A percentile compares a stretch with the other conserved stretches of the same genome.
These are phyloP conservation scores for Orthonychiurus folsomi DNA, from an alignment of 2,888 invertebrate species.

Conservation along the genomic window DNA sequence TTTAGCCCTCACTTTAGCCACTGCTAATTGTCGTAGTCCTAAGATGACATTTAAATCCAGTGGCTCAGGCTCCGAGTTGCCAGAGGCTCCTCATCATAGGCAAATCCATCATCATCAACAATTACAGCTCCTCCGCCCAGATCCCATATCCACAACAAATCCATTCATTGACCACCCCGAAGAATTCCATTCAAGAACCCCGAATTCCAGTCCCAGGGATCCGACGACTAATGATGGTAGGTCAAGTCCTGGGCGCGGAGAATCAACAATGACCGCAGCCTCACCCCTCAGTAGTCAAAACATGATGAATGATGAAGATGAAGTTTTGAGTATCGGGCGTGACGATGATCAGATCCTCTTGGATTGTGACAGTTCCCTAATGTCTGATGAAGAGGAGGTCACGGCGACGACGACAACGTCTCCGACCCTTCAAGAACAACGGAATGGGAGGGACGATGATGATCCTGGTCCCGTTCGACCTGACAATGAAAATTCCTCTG, in stretches of 20 bases:
- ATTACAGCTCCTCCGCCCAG: not conserved
- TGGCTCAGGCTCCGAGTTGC: no score
- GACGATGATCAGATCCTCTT: constrained; percentile 36
- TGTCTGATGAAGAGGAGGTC: constrained; percentile 23
- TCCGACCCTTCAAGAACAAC: not conserved
- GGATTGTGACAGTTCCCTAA: constrained; percentile 33
- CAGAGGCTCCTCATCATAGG: no score
- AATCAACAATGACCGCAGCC: not conserved
- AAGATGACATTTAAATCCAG: not conserved
- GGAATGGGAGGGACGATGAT: constrained; percentile 9
- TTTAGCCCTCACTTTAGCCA: not conserved
- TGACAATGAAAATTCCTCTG: constrained; percentile 11
- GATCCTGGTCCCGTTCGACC: no score
- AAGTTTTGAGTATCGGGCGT: constrained; percentile 38
- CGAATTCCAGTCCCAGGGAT: constrained; percentile 29
- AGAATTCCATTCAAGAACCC: constrained; percentile 28
- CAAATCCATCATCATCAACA: not conserved
- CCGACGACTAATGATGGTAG: constrained; percentile 2
- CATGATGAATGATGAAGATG: constrained; percentile 29
- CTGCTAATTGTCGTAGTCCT: not conserved
- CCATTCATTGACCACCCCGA: constrained; percentile 29
- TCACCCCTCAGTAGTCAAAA: not conserved
- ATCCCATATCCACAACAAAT: constrained; percentile 8
- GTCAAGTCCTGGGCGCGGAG: not conserved
- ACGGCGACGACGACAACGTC: no score